A percentile compares a stretch with the other conserved stretches of the same genome.
Evolutionary conservation across 2,113 vertebrate species (phyloP).

Genomic region (Daboia siamensis): DNA sequence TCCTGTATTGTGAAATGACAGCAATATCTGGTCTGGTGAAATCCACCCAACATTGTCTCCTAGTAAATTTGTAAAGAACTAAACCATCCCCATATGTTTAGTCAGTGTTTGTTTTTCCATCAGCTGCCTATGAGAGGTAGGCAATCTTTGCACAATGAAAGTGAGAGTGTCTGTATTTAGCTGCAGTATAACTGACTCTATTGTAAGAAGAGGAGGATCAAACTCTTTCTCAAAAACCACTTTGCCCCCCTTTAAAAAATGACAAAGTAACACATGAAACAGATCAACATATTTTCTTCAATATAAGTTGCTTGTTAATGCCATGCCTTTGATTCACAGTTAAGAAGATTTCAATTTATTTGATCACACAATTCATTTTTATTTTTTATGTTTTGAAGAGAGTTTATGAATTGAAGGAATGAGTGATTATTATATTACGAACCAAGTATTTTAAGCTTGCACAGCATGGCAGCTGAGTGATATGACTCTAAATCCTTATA

Average conservation of each 20-base stretch:
- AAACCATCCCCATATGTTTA: slow-evolving; percentile 64
- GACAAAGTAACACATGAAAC: slow-evolving; percentile 41
- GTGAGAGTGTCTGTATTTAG: slow-evolving; percentile 49
- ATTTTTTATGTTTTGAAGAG: slow-evolving; percentile 48
- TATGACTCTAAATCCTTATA: slow-evolving; percentile 39
- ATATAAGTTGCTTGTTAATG: slow-evolving; percentile 52
- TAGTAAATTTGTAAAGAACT: slow-evolving; percentile 66
- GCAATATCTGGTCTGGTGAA: slow-evolving; percentile 59
- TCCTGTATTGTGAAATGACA: slow-evolving; percentile 65
- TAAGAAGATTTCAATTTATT: slow-evolving; percentile 56
- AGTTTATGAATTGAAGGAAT: slow-evolving; percentile 52
- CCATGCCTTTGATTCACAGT: slow-evolving; percentile 61
- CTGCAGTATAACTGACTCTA: slow-evolving; percentile 52
- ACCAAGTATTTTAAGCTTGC: slow-evolving; percentile 61
- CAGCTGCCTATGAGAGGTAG: slow-evolving; percentile 56
- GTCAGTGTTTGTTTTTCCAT: slow-evolving; percentile 68
- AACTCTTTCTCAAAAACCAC: slow-evolving; percentile 52
- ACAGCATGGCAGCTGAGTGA: slow-evolving; percentile 40
- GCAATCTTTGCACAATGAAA: slow-evolving; percentile 52
- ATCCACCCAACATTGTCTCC: slow-evolving; percentile 58
- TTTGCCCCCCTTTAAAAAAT: slow-evolving; percentile 58
- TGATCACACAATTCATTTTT: slow-evolving; percentile 18
- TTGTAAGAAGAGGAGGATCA: slow-evolving; percentile 34
- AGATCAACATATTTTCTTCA: slow-evolving; percentile 55
- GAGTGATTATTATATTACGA: slow-evolving; percentile 49